phyloP scores from a whole-genome alignment of 1,140 invertebrate genomes.

The Drosophila guanche region DNA sequence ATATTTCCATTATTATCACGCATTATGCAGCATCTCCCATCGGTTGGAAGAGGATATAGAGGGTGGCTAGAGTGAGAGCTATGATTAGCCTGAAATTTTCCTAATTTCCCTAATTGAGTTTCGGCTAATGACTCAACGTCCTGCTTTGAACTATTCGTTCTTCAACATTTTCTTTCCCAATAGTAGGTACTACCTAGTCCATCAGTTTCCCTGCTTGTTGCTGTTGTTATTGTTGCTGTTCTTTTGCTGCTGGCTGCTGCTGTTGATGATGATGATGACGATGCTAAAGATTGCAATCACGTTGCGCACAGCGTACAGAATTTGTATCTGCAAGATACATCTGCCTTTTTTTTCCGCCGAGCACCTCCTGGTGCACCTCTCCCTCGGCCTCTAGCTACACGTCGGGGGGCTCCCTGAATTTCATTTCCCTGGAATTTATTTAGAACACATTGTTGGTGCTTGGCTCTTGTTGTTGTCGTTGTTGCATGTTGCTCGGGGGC shows the following conservation, averaged over 20 bases:
- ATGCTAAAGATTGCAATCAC: constrained; percentile 81
- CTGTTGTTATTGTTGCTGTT: constrained; percentile 31
- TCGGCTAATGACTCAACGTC: no score
- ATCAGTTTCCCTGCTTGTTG: constrained; percentile 17
- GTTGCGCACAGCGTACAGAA: constrained; percentile 69
- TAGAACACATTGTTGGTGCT: constrained; percentile 74
- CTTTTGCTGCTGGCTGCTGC: background rate
- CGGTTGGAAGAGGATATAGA: no score
- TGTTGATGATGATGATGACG: constrained; percentile 67
- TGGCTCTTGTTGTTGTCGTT: constrained; percentile 26
- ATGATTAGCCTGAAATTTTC: no score
- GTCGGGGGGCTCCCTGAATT: constrained; percentile 49
- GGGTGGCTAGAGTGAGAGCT: no score
- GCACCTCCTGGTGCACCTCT: constrained; percentile 7
- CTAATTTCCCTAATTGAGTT: no score
- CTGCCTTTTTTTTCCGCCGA: constrained; percentile 40
- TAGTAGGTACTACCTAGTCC: constrained; percentile 10
- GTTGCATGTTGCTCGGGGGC: constrained; percentile 34
- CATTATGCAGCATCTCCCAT: no score
- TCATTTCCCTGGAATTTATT: constrained; percentile 80
- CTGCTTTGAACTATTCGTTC: no score
- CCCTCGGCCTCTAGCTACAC: constrained; percentile 2
- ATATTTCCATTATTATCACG: no score
- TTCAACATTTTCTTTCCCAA: no score
- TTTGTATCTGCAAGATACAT: constrained; percentile 76